phyloP scores from a whole-genome alignment of 92 coral and sea anemone species.

The Scolanthus callimorphus region DNA sequence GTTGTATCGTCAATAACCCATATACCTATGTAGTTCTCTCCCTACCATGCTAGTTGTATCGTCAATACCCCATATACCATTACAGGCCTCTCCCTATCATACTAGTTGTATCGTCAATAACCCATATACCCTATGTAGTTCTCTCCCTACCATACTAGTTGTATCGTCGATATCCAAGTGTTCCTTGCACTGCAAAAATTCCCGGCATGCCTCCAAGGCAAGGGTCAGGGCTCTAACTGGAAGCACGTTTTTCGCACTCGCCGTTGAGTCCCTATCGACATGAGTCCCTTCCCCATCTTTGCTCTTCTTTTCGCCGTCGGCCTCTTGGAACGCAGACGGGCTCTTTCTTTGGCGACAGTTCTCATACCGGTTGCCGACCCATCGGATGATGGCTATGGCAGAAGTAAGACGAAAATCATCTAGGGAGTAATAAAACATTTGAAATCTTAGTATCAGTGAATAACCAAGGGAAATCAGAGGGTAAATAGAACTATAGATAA shows the following conservation, averaged over 20 bases:
- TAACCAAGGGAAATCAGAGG: too few relatives aligned
- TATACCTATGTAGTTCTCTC: too few relatives aligned
- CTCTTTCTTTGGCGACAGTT: conserved; percentile 21
- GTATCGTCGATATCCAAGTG: conserved; percentile 85
- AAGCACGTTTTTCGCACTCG: conserved; percentile 19
- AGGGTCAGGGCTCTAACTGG: conserved; percentile 80
- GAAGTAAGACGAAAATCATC: conserved; percentile 90
- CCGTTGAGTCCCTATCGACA: conserved; percentile 2
- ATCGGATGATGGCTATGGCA: conserved; percentile 76
- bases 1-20: too few relatives aligned
- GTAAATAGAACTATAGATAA: too few relatives aligned
- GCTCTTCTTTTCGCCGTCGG: too few relatives aligned
- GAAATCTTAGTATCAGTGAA: too few relatives aligned
- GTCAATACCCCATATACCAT: too few relatives aligned
- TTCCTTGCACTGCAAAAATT: conserved; percentile 58
- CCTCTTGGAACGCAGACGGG: conserved; percentile 17
- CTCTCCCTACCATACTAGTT: conserved; percentile 48
- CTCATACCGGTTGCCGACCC: conserved; percentile 55
- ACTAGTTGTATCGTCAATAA: too few relatives aligned
- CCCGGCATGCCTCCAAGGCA: conserved; percentile 86
- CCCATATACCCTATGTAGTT: too few relatives aligned
- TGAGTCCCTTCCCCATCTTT: not conserved
- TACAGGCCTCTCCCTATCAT: too few relatives aligned
- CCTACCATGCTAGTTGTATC: too few relatives aligned
- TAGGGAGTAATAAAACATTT: too few relatives aligned